Evolutionary conservation across 1,140 invertebrate species (phyloP).

Genomic region (Micrasema minimum): DNA sequence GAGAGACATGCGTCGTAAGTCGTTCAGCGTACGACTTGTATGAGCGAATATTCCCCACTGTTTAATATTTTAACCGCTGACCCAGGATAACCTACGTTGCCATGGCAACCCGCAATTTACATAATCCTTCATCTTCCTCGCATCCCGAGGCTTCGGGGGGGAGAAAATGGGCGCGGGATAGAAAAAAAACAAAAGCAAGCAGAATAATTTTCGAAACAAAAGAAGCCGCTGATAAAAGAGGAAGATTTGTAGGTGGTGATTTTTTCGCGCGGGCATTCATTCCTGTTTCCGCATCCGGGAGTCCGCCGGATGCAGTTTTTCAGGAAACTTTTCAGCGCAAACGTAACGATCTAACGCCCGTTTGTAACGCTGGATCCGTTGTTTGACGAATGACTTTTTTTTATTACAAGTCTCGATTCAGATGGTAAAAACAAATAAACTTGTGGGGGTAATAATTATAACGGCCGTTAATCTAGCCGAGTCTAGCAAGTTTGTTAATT

Average conservation of each 20-base stretch:
- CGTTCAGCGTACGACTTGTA: too few species aligned
- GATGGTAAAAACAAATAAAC: too few species aligned
- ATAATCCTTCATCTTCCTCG: conserved; percentile 54
- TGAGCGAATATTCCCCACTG: conserved; percentile 43
- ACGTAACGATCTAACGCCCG: conserved; percentile 23
- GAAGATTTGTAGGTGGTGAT: conserved; percentile 52
- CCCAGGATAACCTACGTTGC: conserved; percentile 43
- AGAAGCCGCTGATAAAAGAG: conserved; percentile 46
- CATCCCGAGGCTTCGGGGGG: conserved; percentile 43
- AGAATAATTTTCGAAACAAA: conserved; percentile 49
- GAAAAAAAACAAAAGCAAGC: conserved; percentile 35
- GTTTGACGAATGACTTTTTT: too few species aligned
- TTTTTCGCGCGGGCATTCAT: conserved; percentile 45
- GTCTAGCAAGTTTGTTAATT: too few species aligned
- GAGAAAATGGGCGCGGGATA: conserved; percentile 11
- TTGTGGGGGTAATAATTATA: too few species aligned
- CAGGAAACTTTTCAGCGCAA: conserved; percentile 45
- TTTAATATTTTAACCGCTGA: conserved; percentile 55
- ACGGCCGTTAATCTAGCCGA: too few species aligned
- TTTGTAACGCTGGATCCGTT: conserved; percentile 15
- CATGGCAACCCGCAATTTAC: conserved; percentile 50
- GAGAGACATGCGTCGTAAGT: too few species aligned
- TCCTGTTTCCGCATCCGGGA: conserved; percentile 44
- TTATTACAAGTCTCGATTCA: too few species aligned
- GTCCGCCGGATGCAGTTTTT: conserved; percentile 50